Percentiles rank a stretch among this genome's conserved stretches.
Evolutionary conservation across 2,888 invertebrate species (phyloP).

Genomic region (Mechanitis messenoides): DNA sequence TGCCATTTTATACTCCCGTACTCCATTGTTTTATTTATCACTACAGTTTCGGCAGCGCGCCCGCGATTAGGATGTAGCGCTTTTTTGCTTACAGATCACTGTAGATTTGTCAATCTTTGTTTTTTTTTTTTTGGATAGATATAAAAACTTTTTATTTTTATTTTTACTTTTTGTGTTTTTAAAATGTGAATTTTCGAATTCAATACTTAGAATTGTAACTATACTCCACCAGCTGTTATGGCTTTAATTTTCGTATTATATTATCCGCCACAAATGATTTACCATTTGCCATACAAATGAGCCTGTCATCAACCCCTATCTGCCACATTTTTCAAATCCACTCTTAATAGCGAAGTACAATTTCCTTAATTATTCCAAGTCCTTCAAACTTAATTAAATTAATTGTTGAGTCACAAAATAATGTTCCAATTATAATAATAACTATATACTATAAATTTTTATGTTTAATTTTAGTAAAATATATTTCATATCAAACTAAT

Average conservation of each 20-base stretch:
- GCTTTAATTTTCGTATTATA: background rate
- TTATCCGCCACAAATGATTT: slow-evolving; percentile 46
- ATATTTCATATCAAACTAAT: too few species aligned
- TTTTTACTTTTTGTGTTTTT: too few species aligned
- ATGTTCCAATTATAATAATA: background rate
- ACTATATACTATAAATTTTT: background rate
- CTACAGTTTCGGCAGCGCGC: slow-evolving; percentile 69
- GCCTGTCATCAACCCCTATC: slow-evolving; percentile 59
- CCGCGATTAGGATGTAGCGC: slow-evolving; percentile 71
- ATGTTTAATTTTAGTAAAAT: too few species aligned
- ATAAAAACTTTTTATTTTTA: background rate
- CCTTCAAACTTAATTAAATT: background rate
- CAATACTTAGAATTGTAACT: too few species aligned
- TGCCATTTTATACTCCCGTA: slow-evolving; percentile 76
- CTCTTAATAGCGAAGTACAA: slow-evolving; percentile 44
- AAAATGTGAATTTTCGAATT: too few species aligned
- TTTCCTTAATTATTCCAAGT: slow-evolving; percentile 46
- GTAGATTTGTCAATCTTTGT: slow-evolving; percentile 63
- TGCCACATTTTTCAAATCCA: slow-evolving; percentile 53
- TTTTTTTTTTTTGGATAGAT: slow-evolving; percentile 23
- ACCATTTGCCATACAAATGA: slow-evolving; percentile 55
- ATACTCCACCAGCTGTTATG: too few species aligned
- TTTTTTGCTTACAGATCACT: slow-evolving; percentile 70
- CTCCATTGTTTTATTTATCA: slow-evolving; percentile 77
- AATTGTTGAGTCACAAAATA: background rate